Evolutionary conservation across 2,113 vertebrate genomes (phyloP), one percentile per base, ranked within the genome.

Genomic region (Lasiurus borealis): DNA sequence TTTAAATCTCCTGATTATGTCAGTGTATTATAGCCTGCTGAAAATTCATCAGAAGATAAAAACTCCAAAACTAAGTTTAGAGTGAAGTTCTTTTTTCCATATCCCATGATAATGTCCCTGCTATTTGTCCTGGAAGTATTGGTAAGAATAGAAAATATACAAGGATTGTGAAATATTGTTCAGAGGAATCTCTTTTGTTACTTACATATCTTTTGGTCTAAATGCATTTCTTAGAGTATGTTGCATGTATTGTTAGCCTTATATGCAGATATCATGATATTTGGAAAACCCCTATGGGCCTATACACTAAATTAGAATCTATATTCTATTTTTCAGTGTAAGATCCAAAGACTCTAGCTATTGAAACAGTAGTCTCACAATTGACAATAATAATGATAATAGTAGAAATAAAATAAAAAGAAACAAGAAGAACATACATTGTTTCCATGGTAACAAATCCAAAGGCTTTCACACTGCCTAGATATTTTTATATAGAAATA

Each of bases 301-400:
- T 83, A 16, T 71, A 64, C 82, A 81, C 29, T 77, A 69, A 94
- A 88, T 73, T 91, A 29, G 4, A 23, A 52, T 96, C 31, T 75
- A 4, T 73, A 46, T 80, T 95, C 40, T 66, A 8, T 82, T 68
- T 78, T 71, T 62, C 6, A 25, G 11, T 69, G 46, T 3, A 86
- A 81, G n/a, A 75, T 12, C 29, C 62, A 82, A 83, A 92, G 36
- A 1, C 5, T 85, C 31, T 87, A 5, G 11, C 59, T 85, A 88
- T 59, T 72, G 46, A 85, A 88, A 82, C 12, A 92, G 8, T 29
- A 50, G 34, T 48, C 0, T 7, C 44, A 75, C 69, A 77, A 84
- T 21, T 78, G 71, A 97, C 3, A 83, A 86, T 6, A 83, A 78
- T 81, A 92, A 88, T 90, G 91, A 89, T 82, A 91, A 54, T 11